Evolutionary conservation across 2,888 invertebrate genomes (phyloP).

Genomic region (Coremacera marginata): DNA sequence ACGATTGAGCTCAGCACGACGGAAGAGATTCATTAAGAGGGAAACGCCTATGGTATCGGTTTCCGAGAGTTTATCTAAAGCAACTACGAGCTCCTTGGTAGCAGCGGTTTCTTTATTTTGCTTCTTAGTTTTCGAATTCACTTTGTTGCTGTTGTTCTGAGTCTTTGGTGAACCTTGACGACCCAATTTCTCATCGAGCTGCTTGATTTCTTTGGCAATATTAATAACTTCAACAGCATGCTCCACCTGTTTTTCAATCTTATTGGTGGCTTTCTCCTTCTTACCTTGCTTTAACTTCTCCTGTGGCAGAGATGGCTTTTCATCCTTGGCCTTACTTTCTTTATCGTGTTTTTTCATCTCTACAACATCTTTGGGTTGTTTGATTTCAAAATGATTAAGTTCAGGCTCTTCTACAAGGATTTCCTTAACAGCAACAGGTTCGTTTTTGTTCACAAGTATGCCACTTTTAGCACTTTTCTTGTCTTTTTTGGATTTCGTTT

Average conservation of each 20-base stretch:
- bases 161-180: slow-evolving; percentile 63
- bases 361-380: slow-evolving; percentile 84
- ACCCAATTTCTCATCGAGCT: slow-evolving; percentile 54
- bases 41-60: slow-evolving; percentile 79
- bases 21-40: slow-evolving; percentile 80
- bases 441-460: slow-evolving; percentile 67
- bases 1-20: slow-evolving; percentile 85
- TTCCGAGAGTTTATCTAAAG: slow-evolving; percentile 73
- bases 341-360: slow-evolving; percentile 64
- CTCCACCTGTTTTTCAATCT: slow-evolving; percentile 42
- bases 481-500: slow-evolving; percentile 58
- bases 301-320: slow-evolving; percentile 46
- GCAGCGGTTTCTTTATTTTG: slow-evolving; percentile 72
- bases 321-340: slow-evolving; percentile 55
- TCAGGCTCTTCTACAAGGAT: slow-evolving; percentile 58
- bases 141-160: slow-evolving; percentile 54
- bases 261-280: slow-evolving; percentile 48
- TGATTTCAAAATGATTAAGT: slow-evolving; percentile 82
- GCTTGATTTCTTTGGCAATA: slow-evolving; percentile 58
- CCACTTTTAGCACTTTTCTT: slow-evolving; percentile 59
- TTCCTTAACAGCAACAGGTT: slow-evolving; percentile 58
- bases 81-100: slow-evolving; percentile 58
- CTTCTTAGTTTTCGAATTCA: slow-evolving; percentile 69
- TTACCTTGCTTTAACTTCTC: slow-evolving; percentile 48
- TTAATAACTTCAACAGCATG: slow-evolving; percentile 50